These are phyloP conservation scores for Bombylius major DNA, from an alignment of 2,888 invertebrate species.

Conservation along the genomic window DNA sequence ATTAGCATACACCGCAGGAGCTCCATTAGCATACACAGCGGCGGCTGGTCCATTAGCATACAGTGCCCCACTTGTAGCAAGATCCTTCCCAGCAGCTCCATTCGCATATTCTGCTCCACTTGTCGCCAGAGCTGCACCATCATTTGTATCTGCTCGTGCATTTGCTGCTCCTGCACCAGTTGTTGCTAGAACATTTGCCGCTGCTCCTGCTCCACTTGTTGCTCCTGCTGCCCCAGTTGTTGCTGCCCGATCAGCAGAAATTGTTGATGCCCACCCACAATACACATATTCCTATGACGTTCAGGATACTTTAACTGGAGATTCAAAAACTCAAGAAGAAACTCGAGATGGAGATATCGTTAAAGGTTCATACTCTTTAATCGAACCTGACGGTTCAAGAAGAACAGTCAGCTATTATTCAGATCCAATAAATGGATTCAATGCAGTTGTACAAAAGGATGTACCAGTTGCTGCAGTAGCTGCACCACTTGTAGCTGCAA, in stretches of 20 bases:
- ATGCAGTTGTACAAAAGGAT: constrained; percentile 38
- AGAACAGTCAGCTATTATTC: constrained; percentile 40
- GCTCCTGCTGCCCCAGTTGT: constrained; percentile 24
- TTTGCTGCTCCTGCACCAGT: constrained; percentile 26
- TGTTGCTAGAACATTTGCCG: constrained; percentile 18
- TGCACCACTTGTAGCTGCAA: constrained; percentile 31
- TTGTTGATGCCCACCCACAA: constrained; percentile 36
- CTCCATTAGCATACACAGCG: constrained; percentile 13
- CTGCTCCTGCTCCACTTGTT: constrained; percentile 11
- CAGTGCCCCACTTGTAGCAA: constrained; percentile 15
- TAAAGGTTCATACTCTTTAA: constrained; percentile 38
- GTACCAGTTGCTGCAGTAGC: constrained; percentile 35
- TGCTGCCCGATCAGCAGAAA: constrained; percentile 29
- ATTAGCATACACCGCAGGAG: constrained; percentile 12
- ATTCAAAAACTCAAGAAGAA: constrained; percentile 39
- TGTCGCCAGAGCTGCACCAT: constrained; percentile 12
- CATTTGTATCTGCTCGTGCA: constrained; percentile 31
- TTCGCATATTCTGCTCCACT: constrained; percentile 9
- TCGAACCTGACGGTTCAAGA: constrained; percentile 39
- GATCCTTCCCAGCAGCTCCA: constrained; percentile 1
- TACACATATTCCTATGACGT: constrained; percentile 40
- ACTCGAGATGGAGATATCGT: constrained; percentile 39
- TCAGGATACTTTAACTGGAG: constrained; percentile 39
- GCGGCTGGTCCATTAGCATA: constrained; percentile 18
- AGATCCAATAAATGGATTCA: constrained; percentile 39